Conservation (phyloP, 2,888 invertebrate genomes). For the Notocelia uddmanniana region DNA sequence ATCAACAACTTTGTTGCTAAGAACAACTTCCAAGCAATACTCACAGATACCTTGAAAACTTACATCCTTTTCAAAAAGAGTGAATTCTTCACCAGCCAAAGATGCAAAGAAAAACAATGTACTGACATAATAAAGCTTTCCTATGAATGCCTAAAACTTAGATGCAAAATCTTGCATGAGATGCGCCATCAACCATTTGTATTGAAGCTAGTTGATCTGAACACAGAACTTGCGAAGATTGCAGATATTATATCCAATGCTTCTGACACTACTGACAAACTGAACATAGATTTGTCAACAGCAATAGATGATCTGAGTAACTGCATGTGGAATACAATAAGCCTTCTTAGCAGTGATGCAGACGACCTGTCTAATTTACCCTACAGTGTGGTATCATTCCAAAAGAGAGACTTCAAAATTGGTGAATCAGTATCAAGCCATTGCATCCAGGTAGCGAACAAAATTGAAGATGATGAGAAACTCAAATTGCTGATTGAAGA, state of each 20-base stretch:
- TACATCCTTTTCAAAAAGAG: conserved; percentile 75
- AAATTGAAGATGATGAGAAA: conserved; percentile 63
- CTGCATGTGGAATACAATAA: conserved; percentile 77
- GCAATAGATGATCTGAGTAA: conserved; percentile 70
- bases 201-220: conserved; percentile 76
- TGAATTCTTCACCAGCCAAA: conserved; percentile 70
- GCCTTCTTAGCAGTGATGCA: conserved; percentile 69
- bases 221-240: conserved; percentile 77
- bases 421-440: conserved; percentile 76
- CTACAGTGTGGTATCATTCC: conserved; percentile 79
- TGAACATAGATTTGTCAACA: conserved; percentile 62
- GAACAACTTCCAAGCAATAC: conserved; percentile 73
- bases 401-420: conserved; percentile 78
- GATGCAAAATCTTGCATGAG: conserved; percentile 79
- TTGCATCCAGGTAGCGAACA: conserved; percentile 62
- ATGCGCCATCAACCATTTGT: conserved; percentile 75
- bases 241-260: conserved; percentile 72
- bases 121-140: conserved; percentile 84
- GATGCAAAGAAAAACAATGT: conserved; percentile 75
- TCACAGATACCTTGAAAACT: conserved; percentile 75
- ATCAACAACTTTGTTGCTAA: conserved; percentile 74
- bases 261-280: conserved; percentile 69
- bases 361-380: conserved; percentile 72
- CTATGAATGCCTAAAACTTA: conserved; percentile 84
- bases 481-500: conserved; percentile 77